These are phyloP conservation scores for Anthopleura sola DNA, from an alignment of 64 coral and sea anemone species.

Conservation along the genomic window DNA sequence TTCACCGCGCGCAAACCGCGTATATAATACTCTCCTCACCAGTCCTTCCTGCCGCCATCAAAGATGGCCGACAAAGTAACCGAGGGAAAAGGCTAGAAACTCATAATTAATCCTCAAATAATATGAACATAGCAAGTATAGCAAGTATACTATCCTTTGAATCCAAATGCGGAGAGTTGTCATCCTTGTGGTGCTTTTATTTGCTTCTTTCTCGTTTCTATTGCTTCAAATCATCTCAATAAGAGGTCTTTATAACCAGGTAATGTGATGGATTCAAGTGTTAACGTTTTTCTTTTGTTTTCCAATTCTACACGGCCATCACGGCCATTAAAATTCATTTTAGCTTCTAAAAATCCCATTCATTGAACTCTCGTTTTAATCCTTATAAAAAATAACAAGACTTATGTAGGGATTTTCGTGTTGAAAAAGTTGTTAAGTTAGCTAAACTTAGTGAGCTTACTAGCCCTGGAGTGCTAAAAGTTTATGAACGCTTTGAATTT, in stretches of 20 bases:
- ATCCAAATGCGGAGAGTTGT: conserved; percentile 23
- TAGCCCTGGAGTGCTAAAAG: too few species aligned
- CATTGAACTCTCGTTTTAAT: too few species aligned
- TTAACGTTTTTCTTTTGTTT: background rate
- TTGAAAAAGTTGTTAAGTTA: too few species aligned
- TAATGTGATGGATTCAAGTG: background rate
- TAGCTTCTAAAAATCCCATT: background rate
- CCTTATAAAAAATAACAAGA: too few species aligned
- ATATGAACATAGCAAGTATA: conserved; percentile 2
- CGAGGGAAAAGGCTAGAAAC: background rate
- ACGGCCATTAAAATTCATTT: background rate
- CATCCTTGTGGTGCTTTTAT: conserved; percentile 37
- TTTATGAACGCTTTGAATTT: too few species aligned
- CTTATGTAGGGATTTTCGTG: too few species aligned
- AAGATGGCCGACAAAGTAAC: conserved; percentile 8
- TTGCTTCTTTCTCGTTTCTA: conserved; percentile 40
- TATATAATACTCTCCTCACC: background rate
- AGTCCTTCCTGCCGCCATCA: background rate
- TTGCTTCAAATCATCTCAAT: conserved; percentile 48
- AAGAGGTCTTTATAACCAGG: conserved; percentile 46
- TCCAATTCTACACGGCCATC: background rate
- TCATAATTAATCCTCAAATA: background rate
- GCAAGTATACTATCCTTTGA: too few species aligned
- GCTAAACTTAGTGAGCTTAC: too few species aligned
- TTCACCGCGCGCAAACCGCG: too few species aligned